A percentile compares a stretch with the other conserved stretches of the same genome.
These are phyloP conservation scores for Amphiura filiformis DNA, from an alignment of 35 echinoderm and acorn worm genomes.

Conservation along the genomic window DNA sequence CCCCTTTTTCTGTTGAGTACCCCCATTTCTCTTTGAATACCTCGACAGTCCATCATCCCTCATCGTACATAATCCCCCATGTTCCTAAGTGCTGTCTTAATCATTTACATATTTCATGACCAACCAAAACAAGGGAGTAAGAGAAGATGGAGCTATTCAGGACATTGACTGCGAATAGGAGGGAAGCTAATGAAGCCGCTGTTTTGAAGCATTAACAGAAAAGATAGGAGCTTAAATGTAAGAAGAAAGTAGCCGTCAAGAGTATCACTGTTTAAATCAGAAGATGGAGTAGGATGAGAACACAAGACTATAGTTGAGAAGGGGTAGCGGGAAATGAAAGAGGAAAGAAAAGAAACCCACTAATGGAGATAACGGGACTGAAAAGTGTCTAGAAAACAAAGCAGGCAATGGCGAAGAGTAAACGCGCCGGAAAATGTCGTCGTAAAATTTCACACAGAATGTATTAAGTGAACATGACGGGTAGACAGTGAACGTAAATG, in stretches of 20 bases:
- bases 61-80: too few species aligned
- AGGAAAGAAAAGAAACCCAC: background rate
- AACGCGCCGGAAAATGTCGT: slow-evolving; percentile 4
- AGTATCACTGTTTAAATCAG: background rate
- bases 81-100: too few species aligned
- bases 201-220: background rate
- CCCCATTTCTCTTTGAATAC: too few species aligned
- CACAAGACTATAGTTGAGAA: background rate
- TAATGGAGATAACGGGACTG: background rate
- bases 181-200: background rate
- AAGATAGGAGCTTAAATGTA: background rate
- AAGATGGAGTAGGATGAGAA: slow-evolving; percentile 1
- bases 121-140: too few species aligned
- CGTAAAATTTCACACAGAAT: background rate
- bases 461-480: background rate
- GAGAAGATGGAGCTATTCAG: too few species aligned
- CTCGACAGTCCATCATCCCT: too few species aligned
- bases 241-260: slow-evolving; percentile 2
- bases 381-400: background rate
- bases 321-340: background rate
- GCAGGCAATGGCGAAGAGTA: background rate
- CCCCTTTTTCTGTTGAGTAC: too few species aligned
- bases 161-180: too few species aligned
- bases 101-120: too few species aligned
- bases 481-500: background rate